A percentile compares a stretch with the other conserved stretches of the same genome.
phyloP scores from a whole-genome alignment of 1,140 invertebrate species.

The Trissolcus basalis region DNA sequence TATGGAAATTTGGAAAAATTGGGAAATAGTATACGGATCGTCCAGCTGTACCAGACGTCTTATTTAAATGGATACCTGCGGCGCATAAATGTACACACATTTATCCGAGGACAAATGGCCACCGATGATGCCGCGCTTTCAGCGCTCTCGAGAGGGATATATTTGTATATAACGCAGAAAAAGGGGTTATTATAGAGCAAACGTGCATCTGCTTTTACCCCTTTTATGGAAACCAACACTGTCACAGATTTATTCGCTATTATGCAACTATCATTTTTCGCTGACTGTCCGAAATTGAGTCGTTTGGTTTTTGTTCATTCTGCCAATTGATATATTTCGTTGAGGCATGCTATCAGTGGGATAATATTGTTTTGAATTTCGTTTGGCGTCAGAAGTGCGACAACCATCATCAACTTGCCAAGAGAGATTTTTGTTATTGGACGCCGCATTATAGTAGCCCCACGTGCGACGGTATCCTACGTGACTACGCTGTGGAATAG shows the following conservation, averaged over 20 bases:
- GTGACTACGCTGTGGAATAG: constrained; percentile 31
- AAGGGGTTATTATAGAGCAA: constrained; percentile 54
- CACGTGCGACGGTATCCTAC: constrained; percentile 13
- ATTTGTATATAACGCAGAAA: constrained; percentile 51
- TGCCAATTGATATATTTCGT: too few relatives aligned
- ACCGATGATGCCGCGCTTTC: constrained; percentile 56
- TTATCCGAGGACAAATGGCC: constrained; percentile 28
- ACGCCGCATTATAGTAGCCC: constrained; percentile 12
- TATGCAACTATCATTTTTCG: constrained; percentile 9
- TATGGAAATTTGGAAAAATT: constrained; percentile 65
- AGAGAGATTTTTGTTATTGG: background rate
- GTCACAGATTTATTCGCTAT: constrained; percentile 3
- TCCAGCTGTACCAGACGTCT: constrained; percentile 62
- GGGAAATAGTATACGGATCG: constrained; percentile 48
- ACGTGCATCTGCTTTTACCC: constrained; percentile 38
- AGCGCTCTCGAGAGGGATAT: constrained; percentile 18
- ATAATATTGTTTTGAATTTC: background rate
- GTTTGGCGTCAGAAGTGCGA: too few relatives aligned
- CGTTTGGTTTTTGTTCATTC: too few relatives aligned
- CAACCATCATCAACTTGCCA: too few relatives aligned
- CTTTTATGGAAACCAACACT: constrained; percentile 21
- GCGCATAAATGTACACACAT: constrained; percentile 41
- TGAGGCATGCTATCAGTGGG: too few relatives aligned
- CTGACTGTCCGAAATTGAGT: too few relatives aligned
- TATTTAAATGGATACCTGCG: constrained; percentile 65